Base-by-base conservation (phyloP, 1,140 invertebrate species). In the Tetranychus cinnabarinus region DNA sequence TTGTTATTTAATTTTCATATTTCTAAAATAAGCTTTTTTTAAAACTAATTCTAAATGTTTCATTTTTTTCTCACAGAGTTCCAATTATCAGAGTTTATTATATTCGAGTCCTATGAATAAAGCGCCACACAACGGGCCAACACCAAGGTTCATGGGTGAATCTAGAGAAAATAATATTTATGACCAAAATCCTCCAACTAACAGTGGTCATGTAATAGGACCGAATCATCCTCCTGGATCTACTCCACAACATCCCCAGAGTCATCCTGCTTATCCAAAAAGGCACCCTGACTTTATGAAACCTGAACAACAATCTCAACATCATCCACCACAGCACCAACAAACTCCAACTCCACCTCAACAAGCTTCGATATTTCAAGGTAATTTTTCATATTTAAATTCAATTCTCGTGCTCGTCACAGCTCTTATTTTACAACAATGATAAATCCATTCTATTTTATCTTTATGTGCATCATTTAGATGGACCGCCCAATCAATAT, bases 261-360 rank as follows among this genome's bases (percentile, higher is more conserved):
- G 8, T 33, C 13, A 15, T 39, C 33, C 45, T 34, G 12, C 12
- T 45, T 15, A 47, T 58, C 66, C 66, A 35, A 69, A 69, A 61
- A 46, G 68, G 10, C 68, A 69, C 68, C 66, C 65, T 8, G 70
- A 70, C 58, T 69, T 69, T 23, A 62, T 65, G 13, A 68, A 69
- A 57, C 64, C 62, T 42, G 66, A 66, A 31, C 36, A 60, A 31
- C 62, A 68, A 42, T 42, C 39, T 6, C 39, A 42, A 42, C 39
- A 42, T 42, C 23, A 65, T 63, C 61, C 65, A 62, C 35, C 65
- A 64, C 60, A 58, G 31, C 62, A 66, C 37, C 63, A 66, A 56
- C 63, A 50, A 47, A 48, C 58, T 61, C 58, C 50, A 56, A 12
- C 12, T 15, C 5, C 31, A 23, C 8, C 45, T 23, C 23, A 23